Evolutionary conservation across 1,140 invertebrate genomes (phyloP), one percentile per base, ranked within the genome.

Genomic region (Gerris buenoi): DNA sequence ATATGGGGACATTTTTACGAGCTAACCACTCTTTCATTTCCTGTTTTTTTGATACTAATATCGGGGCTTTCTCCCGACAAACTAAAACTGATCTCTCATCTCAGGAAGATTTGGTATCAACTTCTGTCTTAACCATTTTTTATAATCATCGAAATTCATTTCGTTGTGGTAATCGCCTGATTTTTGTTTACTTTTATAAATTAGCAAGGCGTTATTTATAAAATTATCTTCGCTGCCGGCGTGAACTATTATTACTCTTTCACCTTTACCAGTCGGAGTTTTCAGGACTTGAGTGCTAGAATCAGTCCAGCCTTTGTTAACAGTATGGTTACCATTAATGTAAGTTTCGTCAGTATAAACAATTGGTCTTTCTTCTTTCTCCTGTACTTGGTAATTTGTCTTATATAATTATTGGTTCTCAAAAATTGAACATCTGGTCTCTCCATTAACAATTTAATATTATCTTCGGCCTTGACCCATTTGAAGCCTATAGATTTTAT

Each of bases 21-120:
- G 61, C 73, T 72, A 75, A 27, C 66, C 70, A 64, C 67, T 58
- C 68, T 75, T 76, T 18, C 73, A 68, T 18, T 27, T 25, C 71
- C 75, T 75, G 57, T 70, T 25, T 46, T 59, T 25, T 58, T 56
- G 10, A 13, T 56, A n/a, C 27, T n/a, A 65, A 63, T 59, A 66
- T 70, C 63, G 75, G 73, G 25, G 68, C 59, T 65, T 70, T 72
- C 60, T 73, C 66, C 27, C 29, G 25, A 68, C 74, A 70, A 27
- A 68, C 69, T 76, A 23, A 78, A 71, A 0, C 78, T 71, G 10
- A 76, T 66, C 25, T 77, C 71, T 23, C 64, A 68, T 27, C 72
- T 69, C 14, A 22, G 70, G 72, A 14, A 78, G 46, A 61, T 76
- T 77, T 15, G 75, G 74, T 15, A 77, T 68, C 56, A 71, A 63